These are phyloP conservation scores for Yponomeuta plumbellus DNA, from an alignment of 2,888 invertebrate species.

Conservation along the genomic window DNA sequence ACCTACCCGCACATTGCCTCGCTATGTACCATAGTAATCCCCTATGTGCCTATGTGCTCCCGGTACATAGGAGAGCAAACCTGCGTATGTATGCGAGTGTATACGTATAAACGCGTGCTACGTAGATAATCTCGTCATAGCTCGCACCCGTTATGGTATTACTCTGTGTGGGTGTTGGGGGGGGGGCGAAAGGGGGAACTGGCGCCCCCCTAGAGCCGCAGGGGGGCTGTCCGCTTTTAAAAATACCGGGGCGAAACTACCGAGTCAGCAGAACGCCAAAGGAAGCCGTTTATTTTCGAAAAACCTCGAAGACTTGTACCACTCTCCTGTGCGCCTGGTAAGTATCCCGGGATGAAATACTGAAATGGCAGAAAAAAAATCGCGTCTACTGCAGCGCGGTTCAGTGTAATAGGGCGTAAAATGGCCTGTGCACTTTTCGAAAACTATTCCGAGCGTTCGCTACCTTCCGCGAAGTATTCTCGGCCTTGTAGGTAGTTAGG, in stretches of 20 bases:
- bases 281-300: slow-evolving; percentile 67
- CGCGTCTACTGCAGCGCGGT: background rate
- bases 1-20: slow-evolving; percentile 1
- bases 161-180: slow-evolving; percentile 57
- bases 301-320: slow-evolving; percentile 52
- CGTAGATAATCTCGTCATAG: slow-evolving; percentile 76
- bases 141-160: slow-evolving; percentile 75
- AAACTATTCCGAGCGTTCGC: background rate
- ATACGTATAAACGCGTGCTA: slow-evolving; percentile 46
- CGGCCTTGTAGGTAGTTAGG: background rate
- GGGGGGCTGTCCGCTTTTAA: slow-evolving; percentile 69
- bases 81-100: slow-evolving; percentile 51
- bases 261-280: slow-evolving; percentile 57
- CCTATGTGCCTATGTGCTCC: slow-evolving; percentile 58
- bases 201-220: slow-evolving; percentile 51
- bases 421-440: background rate
- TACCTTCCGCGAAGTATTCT: background rate
- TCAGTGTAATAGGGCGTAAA: background rate
- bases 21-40: slow-evolving; percentile 62
- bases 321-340: slow-evolving; percentile 41
- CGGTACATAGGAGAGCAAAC: slow-evolving; percentile 51
- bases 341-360: slow-evolving; percentile 43
- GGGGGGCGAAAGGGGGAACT: slow-evolving; percentile 31
- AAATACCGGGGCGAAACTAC: slow-evolving; percentile 68
- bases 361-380: slow-evolving; percentile 48